Percentiles rank a stretch among this genome's conserved stretches.
Evolutionary conservation across 2,113 vertebrate species (phyloP).

Genomic region (Micromys minutus): DNA sequence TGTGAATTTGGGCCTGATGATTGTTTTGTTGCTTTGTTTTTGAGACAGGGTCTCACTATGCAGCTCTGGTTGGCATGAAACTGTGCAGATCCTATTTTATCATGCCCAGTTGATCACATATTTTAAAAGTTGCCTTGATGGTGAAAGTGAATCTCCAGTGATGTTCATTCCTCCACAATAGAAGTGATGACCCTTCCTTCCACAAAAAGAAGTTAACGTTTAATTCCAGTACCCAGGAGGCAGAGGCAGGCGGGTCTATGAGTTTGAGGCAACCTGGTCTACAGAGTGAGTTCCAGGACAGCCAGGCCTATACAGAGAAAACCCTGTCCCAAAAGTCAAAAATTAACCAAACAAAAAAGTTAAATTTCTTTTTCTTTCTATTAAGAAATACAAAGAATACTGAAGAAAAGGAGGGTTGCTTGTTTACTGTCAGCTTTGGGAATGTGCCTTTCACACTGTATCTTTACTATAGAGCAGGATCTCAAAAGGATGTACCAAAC

Average conservation of each 20-base stretch:
- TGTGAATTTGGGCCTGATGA: background rate
- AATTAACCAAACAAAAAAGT: background rate
- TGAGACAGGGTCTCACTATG: background rate
- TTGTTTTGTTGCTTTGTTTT: background rate
- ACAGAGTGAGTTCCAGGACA: background rate
- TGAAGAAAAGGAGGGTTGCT: conserved; percentile 39
- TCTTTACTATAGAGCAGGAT: conserved; percentile 18
- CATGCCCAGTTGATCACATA: background rate
- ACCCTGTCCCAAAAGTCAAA: background rate
- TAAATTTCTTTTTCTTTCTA: background rate
- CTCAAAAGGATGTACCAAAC: conserved; percentile 18
- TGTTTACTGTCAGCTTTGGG: background rate
- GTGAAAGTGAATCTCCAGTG: background rate
- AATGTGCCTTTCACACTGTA: background rate
- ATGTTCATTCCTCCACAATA: background rate
- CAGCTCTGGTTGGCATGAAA: background rate
- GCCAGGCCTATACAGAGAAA: background rate
- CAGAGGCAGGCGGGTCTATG: background rate
- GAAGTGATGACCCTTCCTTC: background rate
- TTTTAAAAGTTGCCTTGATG: background rate
- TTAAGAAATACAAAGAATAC: background rate
- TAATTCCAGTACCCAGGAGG: background rate
- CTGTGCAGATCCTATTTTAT: background rate
- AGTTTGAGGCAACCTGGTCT: background rate
- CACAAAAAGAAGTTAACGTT: background rate